These are phyloP conservation scores for Andrena minutula DNA, from an alignment of 2,888 invertebrate species.

Conservation along the genomic window DNA sequence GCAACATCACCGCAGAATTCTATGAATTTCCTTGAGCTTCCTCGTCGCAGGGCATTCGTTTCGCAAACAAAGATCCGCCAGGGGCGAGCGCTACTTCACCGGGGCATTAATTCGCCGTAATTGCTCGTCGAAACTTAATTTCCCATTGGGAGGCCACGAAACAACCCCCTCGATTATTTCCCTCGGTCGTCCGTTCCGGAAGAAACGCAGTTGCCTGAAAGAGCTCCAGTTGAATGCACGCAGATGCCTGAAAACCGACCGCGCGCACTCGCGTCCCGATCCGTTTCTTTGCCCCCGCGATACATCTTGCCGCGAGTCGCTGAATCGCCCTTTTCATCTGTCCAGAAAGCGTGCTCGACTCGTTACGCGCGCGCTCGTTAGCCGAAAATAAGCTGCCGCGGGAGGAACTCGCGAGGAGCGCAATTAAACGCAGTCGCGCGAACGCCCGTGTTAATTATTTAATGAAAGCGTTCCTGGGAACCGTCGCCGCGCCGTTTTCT, in stretches of 20 bases:
- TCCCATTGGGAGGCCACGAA: constrained; percentile 19
- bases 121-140: constrained; percentile 42
- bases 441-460: constrained; percentile 23
- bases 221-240: too few species aligned
- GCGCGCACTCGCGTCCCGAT: not conserved
- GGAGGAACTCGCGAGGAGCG: not conserved
- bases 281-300: not conserved
- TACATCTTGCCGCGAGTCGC: not conserved
- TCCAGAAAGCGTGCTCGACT: not conserved
- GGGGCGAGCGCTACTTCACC: constrained; percentile 19
- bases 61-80: constrained; percentile 31
- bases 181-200: not conserved
- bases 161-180: constrained; percentile 45
- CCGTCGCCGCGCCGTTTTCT: not conserved
- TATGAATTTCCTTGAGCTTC: constrained; percentile 3
- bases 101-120: constrained; percentile 42
- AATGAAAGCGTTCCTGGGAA: constrained; percentile 12
- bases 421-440: constrained; percentile 21
- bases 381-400: not conserved
- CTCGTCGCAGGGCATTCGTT: constrained; percentile 23
- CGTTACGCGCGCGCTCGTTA: not conserved
- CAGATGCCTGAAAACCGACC: not conserved
- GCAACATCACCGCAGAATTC: constrained; percentile 34
- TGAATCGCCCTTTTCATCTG: not conserved
- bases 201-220: too few species aligned